These are phyloP conservation scores for Lasioglossum albipes DNA, from an alignment of 1,140 invertebrate genomes.

Conservation along the genomic window DNA sequence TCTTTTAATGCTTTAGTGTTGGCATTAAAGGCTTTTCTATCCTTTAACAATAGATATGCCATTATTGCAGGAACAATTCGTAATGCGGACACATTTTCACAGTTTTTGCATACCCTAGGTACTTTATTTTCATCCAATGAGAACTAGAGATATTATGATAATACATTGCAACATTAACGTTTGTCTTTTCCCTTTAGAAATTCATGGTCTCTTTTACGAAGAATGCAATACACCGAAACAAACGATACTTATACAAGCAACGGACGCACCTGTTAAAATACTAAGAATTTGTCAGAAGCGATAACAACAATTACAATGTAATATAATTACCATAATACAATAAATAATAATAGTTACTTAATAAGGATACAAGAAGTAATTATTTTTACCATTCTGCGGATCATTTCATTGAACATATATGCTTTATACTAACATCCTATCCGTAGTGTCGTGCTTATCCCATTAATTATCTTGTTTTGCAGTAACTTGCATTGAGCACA, in stretches of 20 bases:
- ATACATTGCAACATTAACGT: neutral
- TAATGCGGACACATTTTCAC: conserved; percentile 77
- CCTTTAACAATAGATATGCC: conserved; percentile 63
- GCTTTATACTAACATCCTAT: neutral
- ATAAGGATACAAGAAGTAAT: neutral
- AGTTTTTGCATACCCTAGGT: conserved; percentile 78
- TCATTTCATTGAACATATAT: neutral
- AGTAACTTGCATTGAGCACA: conserved; percentile 4
- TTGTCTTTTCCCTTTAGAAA: conserved; percentile 63
- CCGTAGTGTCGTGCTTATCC: no score
- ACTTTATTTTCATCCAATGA: conserved; percentile 41
- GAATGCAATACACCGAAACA: conserved; percentile 59
- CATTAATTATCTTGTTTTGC: neutral
- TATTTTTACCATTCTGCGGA: neutral
- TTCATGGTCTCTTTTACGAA: conserved; percentile 63
- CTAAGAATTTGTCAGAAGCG: conserved; percentile 67
- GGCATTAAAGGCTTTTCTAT: conserved; percentile 74
- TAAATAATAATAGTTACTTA: neutral
- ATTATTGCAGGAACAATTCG: conserved; percentile 80
- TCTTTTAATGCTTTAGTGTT: conserved; percentile 74
- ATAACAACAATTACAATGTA: conserved; percentile 23
- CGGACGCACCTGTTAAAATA: conserved; percentile 66
- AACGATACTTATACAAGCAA: conserved; percentile 58
- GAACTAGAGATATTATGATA: neutral
- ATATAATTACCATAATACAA: neutral